A percentile compares a stretch with the other conserved stretches of the same genome.
Conservation (phyloP, 2,113 vertebrate species). For the Hemichromis elongatus region DNA sequence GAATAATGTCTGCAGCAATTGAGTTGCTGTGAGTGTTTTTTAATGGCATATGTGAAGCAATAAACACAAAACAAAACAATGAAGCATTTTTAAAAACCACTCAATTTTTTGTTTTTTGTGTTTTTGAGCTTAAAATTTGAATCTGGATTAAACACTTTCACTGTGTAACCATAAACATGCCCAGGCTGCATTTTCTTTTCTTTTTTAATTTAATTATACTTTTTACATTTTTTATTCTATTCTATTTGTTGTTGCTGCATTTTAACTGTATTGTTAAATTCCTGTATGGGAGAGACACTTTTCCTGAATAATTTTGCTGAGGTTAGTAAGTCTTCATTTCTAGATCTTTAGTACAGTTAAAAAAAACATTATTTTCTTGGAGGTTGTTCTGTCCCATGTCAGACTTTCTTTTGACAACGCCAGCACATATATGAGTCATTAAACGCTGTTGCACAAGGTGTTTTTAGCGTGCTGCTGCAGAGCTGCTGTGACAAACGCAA, state of each 20-base stretch:
- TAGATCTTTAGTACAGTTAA: not conserved
- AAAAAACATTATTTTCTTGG: not conserved
- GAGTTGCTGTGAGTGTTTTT: not conserved
- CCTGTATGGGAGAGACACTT: not conserved
- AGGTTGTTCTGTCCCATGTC: not conserved
- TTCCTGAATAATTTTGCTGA: not conserved
- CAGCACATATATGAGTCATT: not conserved
- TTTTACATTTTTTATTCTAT: not conserved
- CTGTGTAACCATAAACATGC: not conserved
- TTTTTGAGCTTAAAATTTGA: not conserved
- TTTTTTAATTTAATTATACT: not conserved
- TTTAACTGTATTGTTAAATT: not conserved
- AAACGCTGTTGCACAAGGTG: not conserved
- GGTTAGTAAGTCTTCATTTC: not conserved
- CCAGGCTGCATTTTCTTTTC: not conserved
- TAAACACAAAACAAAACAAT: not conserved
- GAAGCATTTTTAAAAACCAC: no score
- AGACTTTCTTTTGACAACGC: not conserved
- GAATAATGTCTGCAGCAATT: not conserved
- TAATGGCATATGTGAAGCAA: not conserved
- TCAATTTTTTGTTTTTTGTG: no score
- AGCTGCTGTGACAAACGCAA: not conserved
- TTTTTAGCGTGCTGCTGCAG: not conserved
- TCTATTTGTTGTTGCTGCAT: not conserved
- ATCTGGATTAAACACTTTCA: not conserved